A percentile compares a stretch with the other conserved stretches of the same genome.
Conservation (phyloP, 2,797 vertebrate species). For the Vespertilio murinus region DNA sequence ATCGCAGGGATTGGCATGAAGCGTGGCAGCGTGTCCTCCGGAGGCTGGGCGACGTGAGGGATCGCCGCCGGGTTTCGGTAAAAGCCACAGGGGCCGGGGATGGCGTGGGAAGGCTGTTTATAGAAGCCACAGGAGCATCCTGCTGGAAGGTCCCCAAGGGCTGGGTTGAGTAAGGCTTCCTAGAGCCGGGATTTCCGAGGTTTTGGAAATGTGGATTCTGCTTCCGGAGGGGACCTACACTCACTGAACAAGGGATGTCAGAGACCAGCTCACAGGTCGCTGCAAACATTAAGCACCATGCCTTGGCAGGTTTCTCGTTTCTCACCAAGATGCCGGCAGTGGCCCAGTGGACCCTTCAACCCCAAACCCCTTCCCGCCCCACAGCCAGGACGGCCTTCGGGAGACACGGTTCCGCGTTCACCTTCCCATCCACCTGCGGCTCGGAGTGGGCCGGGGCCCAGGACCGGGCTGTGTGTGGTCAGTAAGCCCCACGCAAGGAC, state of each 20-base stretch:
- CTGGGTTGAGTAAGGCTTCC: neutral
- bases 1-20: neutral
- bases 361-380: neutral
- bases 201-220: slow-evolving; percentile 6
- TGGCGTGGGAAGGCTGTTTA: slow-evolving; percentile 25
- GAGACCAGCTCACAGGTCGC: neutral
- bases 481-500: neutral
- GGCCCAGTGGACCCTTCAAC: neutral
- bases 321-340: neutral
- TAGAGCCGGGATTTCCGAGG: neutral
- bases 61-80: neutral
- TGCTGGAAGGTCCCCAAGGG: slow-evolving; percentile 10
- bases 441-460: neutral
- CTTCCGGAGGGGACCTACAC: slow-evolving; percentile 10
- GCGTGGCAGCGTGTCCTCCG: neutral
- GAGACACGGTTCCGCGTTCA: neutral
- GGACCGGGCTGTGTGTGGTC: neutral
- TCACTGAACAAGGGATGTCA: neutral
- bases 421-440: neutral
- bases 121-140: neutral
- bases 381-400: neutral
- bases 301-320: neutral
- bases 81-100: neutral
- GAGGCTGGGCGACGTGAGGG: neutral
- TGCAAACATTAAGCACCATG: neutral